Evolutionary conservation across 2,113 vertebrate species (phyloP).

Genomic region (Elanoides forficatus): DNA sequence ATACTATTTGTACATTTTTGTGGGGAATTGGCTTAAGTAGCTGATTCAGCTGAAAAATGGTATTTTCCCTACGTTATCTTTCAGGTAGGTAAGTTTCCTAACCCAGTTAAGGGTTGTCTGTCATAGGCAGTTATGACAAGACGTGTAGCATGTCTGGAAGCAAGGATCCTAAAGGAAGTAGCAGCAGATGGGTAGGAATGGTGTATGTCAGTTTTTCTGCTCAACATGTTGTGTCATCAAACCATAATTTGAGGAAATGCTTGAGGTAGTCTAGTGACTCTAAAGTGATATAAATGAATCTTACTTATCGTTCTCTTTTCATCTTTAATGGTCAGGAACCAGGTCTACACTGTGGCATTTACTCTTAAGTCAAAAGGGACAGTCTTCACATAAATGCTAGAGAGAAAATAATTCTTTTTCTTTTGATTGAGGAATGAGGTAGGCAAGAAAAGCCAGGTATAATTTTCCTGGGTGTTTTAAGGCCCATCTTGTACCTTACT

Average conservation of each 20-base stretch:
- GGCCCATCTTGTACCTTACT: not conserved
- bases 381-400: not conserved
- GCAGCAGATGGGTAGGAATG: not conserved
- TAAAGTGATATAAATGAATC: not conserved
- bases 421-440: not conserved
- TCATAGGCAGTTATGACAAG: not conserved
- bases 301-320: not conserved
- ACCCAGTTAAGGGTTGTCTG: not conserved
- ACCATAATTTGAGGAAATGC: not conserved
- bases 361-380: not conserved
- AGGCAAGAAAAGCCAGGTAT: not conserved
- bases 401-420: not conserved
- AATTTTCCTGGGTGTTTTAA: not conserved
- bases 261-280: not conserved
- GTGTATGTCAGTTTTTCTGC: not conserved
- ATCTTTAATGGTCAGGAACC: not conserved
- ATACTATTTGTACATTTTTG: not conserved
- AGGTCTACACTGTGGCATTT: not conserved
- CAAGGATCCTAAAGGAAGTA: not conserved
- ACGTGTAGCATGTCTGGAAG: not conserved
- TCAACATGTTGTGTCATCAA: not conserved
- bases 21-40: not conserved
- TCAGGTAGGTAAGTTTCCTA: not conserved
- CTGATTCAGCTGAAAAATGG: not conserved
- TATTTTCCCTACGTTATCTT: not conserved